Base-by-base conservation (phyloP, 1,140 invertebrate genomes). In the Hylyphantes graminicola region DNA sequence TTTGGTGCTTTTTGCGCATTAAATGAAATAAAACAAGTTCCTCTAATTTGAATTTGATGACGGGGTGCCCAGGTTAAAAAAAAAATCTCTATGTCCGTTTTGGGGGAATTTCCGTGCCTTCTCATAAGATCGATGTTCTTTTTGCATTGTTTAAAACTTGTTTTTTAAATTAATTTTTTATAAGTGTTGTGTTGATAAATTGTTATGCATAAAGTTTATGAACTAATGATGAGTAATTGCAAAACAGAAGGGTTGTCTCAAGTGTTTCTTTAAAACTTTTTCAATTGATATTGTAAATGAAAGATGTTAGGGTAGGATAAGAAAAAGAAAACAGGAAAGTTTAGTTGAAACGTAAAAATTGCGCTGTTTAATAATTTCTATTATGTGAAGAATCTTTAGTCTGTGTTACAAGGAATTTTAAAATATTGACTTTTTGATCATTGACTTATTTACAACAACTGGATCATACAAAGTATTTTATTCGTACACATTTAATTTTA, bases 31-130 rank as follows among this genome's bases (percentile, higher is more conserved):
- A 81, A 81, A 81, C 65, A 82, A 82, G 68, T 54, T 54, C 57
- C 70, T 59, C 54, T 82, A 82, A 82, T 82, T 82, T 61, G 70
- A 82, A 82, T 82, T 82, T 82, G 70, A 82, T 82, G 80, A 82
- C 61, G 57, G 65, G 55, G 21, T 80, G 54, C 54, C 35, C 35
- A 59, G 78, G 65, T 80, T 19, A 54, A 72, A 61, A 63, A 67
- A 74, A 35, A 50, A 81, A n/a, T n/a, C 57, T 48, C 53, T 65
- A 21, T 53, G 0, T 35, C 67, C 63, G 48, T 59, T 70, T 81
- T 81, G 57, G 35, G 68, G 67, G 51, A 53, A 72, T 17, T 63
- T 72, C 17, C 54, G 17, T 81, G 35, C 21, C 61, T 48, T 63
- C 51, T 81, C 72, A 4, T 12, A 53, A 53, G 68, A 53, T 10